These are phyloP conservation scores for Meloe dianella DNA, from an alignment of 2,888 invertebrate genomes.

Conservation along the genomic window DNA sequence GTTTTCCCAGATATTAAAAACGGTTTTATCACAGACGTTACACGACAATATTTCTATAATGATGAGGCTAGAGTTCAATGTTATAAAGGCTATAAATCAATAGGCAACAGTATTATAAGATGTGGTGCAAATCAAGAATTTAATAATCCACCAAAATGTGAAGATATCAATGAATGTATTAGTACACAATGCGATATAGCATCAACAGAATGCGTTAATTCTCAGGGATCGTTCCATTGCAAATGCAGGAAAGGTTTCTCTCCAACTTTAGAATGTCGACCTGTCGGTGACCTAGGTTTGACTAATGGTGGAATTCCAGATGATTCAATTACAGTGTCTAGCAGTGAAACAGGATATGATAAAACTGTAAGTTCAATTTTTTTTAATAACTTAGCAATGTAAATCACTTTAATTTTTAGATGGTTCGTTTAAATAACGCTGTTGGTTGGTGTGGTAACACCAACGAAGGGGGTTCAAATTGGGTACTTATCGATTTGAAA, in stretches of 20 bases:
- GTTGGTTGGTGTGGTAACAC: slow-evolving; percentile 91
- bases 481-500: slow-evolving; percentile 85
- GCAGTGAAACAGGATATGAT: slow-evolving; percentile 80
- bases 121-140: slow-evolving; percentile 87
- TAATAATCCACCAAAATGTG: slow-evolving; percentile 83
- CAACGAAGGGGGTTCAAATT: slow-evolving; percentile 85
- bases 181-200: slow-evolving; percentile 89
- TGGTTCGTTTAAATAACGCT: slow-evolving; percentile 81
- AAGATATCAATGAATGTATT: slow-evolving; percentile 90
- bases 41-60: slow-evolving; percentile 79
- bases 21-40: slow-evolving; percentile 83
- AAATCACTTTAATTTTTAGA: slow-evolving; percentile 59
- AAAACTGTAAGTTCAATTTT: slow-evolving; percentile 68
- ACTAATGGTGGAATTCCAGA: slow-evolving; percentile 90
- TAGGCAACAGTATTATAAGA: slow-evolving; percentile 80
- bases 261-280: slow-evolving; percentile 86
- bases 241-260: slow-evolving; percentile 84
- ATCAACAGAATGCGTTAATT: slow-evolving; percentile 89
- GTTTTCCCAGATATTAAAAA: slow-evolving; percentile 82
- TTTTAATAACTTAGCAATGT: neutral
- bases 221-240: slow-evolving; percentile 87
- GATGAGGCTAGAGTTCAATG: slow-evolving; percentile 93
- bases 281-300: slow-evolving; percentile 86
- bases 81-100: slow-evolving; percentile 86
- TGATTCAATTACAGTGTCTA: slow-evolving; percentile 84